Evolutionary conservation across 2,113 vertebrate genomes (phyloP), one percentile per base, ranked within the genome.

Genomic region (Pavo muticus): DNA sequence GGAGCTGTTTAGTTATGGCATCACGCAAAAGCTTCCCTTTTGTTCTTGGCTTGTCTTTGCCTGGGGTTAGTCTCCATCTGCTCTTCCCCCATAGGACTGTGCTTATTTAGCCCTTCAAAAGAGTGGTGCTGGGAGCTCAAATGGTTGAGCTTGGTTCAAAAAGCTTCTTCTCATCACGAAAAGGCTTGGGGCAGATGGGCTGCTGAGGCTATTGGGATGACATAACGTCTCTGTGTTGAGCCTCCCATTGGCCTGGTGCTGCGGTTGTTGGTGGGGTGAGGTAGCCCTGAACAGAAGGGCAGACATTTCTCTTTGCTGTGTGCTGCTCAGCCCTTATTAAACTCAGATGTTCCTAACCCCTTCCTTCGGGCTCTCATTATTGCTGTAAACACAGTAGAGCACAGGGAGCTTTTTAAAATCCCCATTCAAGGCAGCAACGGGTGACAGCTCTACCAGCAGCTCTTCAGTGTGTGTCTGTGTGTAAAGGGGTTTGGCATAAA

Each of bases 311-410:
- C 87, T 96, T 67, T 91, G 81, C 93, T 97, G 16, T 94, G 81
- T 92, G 84, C 94, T 95, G 93, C 91, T 94, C 78, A 94, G 95
- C 68, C 89, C 91, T 97, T 97, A 97, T 97, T 97, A 96, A 94
- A 94, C 87, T 96, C 96, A 94, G 94, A 95, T 95, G 96, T 97
- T 97, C 70, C 96, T 85, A 96, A 94, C 91, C 89, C 88, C 59
- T 91, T 97, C 91, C 94, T 94, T 76, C 69, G 6, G 96, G 92
- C 94, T 96, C 71, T 95, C 63, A 61, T 95, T 95, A 91, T 95
- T 96, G 93, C 94, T 76, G 78, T 94, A 97, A 95, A 97, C 89
- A 92, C 71, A 91, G 94, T 84, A 79, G 69, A 95, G 87, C 67
- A 40, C 48, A 40, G 70, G 82, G 89, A 87, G 81, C 81, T 93